Evolutionary conservation across 2,797 vertebrate species (phyloP), one percentile per base, ranked within the genome.

Genomic region (Esox masquinongy): DNA sequence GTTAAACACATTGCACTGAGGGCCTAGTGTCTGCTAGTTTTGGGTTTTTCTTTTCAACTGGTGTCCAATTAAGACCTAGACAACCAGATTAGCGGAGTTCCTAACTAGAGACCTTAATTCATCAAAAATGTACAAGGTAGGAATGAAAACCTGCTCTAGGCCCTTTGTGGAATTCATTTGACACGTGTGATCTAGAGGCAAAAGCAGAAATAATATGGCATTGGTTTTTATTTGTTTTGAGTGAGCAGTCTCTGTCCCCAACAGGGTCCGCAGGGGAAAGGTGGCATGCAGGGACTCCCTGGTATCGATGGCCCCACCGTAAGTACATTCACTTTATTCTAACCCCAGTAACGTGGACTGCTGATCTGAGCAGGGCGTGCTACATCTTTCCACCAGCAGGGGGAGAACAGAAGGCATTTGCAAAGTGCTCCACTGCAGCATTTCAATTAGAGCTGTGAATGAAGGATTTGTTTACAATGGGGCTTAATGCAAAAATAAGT

Each of bases 221-320:
- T 9, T 43, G 9, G 5, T 43, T 43, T 3, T 39, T 3, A 39
- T 39, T 39, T 3, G 36, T 39, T 39, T 43, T 43, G 39, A 43
- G n/a, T 11, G n/a, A 11, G 84, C 12, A 81, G 59, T 83, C 26
- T 83, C 26, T 86, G 61, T 87, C 26, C 47, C 3, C 3, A 83
- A 24, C 88, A 99, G 97, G 97, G 97, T 56, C 94, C 94, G 0
- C 91, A 84, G 1, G 97, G 97, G 64, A 96, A 96, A 77, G 79
- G 80, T 16, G 97, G 97, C 69, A 92, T 98, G 73, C 91, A 82
- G 59, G 97, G 97, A 17, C 84, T 95, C 12, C 73, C 95, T 47
- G 97, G 97, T 73, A 93, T 95, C 0, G 96, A 97, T 2, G 97
- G 97, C 0, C 96, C 96, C 81, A 85, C 85, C 29, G 97, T 98